Percentiles rank a stretch among this genome's conserved stretches.
These are phyloP conservation scores for Drosophila recens DNA, from an alignment of 2,888 invertebrate species.

Conservation along the genomic window DNA sequence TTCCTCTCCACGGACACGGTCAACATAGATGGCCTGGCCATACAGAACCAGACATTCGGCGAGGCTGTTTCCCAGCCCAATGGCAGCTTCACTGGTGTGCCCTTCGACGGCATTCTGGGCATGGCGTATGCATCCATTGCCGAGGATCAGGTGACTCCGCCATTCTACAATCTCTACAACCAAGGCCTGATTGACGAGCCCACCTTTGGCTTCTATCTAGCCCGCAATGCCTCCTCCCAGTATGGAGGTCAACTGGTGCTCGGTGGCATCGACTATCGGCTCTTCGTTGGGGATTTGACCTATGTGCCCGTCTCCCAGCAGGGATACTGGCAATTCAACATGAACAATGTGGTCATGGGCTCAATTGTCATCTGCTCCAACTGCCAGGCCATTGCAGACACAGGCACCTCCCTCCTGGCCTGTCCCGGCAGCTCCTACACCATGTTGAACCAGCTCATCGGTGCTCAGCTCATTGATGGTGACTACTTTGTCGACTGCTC, in stretches of 20 bases:
- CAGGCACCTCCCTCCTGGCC: conserved; percentile 96
- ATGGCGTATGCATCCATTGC: conserved; percentile 94
- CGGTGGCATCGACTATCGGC: conserved; percentile 95
- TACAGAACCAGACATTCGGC: conserved; percentile 94
- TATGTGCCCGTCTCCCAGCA: conserved; percentile 93
- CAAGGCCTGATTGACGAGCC: conserved; percentile 90
- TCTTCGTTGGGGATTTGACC: conserved; percentile 88
- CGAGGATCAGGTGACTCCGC: conserved; percentile 94
- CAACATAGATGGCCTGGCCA: conserved; percentile 88
- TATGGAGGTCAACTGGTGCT: conserved; percentile 94
- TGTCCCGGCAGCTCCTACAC: conserved; percentile 90
- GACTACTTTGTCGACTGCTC: conserved; percentile 89
- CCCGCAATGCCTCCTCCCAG: conserved; percentile 88
- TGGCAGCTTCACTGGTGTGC: conserved; percentile 96
- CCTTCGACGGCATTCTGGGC: conserved; percentile 99
- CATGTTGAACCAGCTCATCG: conserved; percentile 91
- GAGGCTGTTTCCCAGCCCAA: conserved; percentile 97
- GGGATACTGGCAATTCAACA: conserved; percentile 98
- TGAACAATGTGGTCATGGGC: conserved; percentile 89
- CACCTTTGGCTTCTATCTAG: conserved; percentile 97
- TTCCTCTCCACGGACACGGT: conserved; percentile 96
- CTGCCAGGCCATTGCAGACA: conserved; percentile 97
- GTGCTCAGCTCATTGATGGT: conserved; percentile 87
- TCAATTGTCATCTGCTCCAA: conserved; percentile 88
- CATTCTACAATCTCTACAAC: conserved; percentile 95